Conservation (phyloP, 2,113 vertebrate species). For the Syngnathus scovelli region DNA sequence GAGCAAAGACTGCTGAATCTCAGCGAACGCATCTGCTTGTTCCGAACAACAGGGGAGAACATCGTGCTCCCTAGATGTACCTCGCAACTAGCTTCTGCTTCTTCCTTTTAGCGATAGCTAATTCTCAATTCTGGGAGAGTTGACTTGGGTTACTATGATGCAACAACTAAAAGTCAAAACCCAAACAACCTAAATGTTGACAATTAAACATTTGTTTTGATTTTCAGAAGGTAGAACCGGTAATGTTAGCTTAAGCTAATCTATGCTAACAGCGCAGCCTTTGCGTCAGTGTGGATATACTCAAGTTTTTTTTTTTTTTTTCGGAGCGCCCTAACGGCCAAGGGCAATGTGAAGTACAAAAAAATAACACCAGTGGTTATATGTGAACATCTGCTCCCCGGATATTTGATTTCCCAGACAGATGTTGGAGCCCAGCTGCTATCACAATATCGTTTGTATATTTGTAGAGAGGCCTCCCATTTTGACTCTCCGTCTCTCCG, state of each 20-base stretch:
- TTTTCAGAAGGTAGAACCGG: background rate
- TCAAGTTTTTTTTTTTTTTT: slow-evolving; percentile 17
- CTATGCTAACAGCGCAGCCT: background rate
- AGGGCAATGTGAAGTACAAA: slow-evolving; percentile 82
- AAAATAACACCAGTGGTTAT: slow-evolving; percentile 83
- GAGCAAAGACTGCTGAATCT: slow-evolving; percentile 54
- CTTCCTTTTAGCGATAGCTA: slow-evolving; percentile 51
- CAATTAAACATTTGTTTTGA: background rate
- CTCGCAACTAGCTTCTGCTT: slow-evolving; percentile 50
- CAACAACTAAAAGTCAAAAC: background rate
- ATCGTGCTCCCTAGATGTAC: slow-evolving; percentile 53
- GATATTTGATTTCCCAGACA: slow-evolving; percentile 88
- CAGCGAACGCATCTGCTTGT: slow-evolving; percentile 60
- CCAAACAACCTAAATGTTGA: background rate
- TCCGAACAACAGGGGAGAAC: slow-evolving; percentile 57
- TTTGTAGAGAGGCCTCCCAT: slow-evolving; percentile 85
- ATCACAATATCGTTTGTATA: slow-evolving; percentile 88
- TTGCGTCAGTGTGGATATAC: no score
- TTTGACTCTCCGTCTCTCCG: slow-evolving; percentile 70
- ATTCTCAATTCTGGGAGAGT: background rate
- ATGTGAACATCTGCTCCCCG: slow-evolving; percentile 87
- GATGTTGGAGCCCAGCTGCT: slow-evolving; percentile 96
- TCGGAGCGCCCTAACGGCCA: slow-evolving; percentile 65
- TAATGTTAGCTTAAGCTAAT: background rate
- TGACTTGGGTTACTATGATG: background rate